Evolutionary conservation across 1,140 invertebrate species (phyloP), one percentile per base, ranked within the genome.

Genomic region (Centruroides vittatus): DNA sequence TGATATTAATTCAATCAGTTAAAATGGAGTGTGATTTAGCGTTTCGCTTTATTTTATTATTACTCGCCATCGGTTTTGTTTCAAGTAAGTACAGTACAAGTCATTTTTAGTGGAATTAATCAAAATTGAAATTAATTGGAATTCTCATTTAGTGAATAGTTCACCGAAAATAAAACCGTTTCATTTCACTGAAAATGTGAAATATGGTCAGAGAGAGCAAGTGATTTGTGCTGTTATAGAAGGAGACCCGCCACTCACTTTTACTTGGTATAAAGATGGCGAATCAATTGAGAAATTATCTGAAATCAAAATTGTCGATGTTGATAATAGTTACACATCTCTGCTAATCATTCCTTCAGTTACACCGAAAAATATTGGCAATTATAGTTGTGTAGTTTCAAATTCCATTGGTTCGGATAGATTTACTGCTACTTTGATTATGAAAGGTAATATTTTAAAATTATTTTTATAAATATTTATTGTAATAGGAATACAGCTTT

Each of bases 201-300:
- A 56, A 34, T 5, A 12, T 3, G 55, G 55, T 8, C n/a, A 56
- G 12, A 52, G 55, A 34, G n/a, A 23, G 3, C 12, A 13, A n/a
- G 35, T 56, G 35, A 34, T 47, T 8, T 56, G 55, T 56, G 34
- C 46, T n/a, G 55, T 56, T 13, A 47, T 56, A 5, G 46, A 56
- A 4, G 70, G 70, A 7, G 67, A 71, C 56, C 50, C 61, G 11
- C 69, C 69, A 7, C 57, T 71, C 9, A 53, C 59, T 47, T 61
- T 71, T 57, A 65, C 63, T 34, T 71, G 70, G 70, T 62, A 65
- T n/a, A 61, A 64, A 7, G 70, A 68, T 34, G 66, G 65, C 8
- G 8, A 41, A 41, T 6, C 41, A 41, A 41, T 41, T 8, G 41
- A 41, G 41, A 41, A 41, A 3, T 8, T 41, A 8, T 41, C 41